These are phyloP conservation scores for Arctocebus calabarensis DNA, from an alignment of 2,797 vertebrate species.

Conservation along the genomic window DNA sequence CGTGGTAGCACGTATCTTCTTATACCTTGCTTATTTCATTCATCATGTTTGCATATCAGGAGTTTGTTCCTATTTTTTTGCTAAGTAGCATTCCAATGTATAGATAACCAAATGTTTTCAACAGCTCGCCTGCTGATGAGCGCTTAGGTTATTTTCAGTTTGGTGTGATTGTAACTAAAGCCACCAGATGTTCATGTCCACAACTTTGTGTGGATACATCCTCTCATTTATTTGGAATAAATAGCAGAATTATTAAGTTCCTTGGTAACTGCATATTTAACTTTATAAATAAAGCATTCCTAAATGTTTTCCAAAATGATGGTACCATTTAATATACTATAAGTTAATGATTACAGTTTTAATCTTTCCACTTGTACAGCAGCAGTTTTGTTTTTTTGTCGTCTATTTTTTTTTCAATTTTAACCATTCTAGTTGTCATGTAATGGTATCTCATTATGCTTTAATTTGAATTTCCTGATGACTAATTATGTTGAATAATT, in stretches of 20 bases:
- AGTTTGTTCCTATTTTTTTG: background rate
- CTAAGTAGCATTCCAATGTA: background rate
- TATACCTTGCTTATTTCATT: background rate
- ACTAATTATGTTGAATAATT: no score
- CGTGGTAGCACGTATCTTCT: background rate
- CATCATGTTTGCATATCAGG: background rate
- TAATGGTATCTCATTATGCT: no score
- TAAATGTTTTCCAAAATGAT: background rate
- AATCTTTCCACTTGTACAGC: background rate
- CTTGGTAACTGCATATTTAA: constrained; percentile 21
- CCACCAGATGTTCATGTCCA: background rate
- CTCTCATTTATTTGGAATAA: background rate
- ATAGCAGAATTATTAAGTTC: background rate
- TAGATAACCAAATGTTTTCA: background rate
- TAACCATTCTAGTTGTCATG: no score
- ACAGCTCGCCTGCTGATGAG: background rate
- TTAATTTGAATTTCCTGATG: no score
- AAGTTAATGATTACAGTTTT: no score
- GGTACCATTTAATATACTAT: no score
- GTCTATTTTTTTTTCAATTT: background rate
- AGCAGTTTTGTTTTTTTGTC: background rate
- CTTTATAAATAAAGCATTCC: background rate
- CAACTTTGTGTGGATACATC: background rate
- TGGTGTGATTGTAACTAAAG: background rate
- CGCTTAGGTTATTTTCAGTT: background rate